Evolutionary conservation across 23 tunicate species (phyloP).

Genomic region (Clavelina lepadiformis): DNA sequence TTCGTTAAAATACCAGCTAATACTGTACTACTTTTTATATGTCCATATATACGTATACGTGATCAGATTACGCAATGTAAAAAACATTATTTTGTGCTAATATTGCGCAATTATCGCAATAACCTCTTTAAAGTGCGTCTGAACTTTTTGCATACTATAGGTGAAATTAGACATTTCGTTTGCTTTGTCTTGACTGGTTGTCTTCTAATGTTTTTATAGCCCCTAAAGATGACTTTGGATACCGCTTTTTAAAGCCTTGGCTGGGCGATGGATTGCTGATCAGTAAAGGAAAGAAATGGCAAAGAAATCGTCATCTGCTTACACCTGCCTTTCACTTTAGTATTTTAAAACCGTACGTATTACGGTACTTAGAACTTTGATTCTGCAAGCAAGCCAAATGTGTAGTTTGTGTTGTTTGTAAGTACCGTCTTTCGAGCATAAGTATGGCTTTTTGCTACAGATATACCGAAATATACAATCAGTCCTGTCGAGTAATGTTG

Average conservation of each 20-base stretch:
- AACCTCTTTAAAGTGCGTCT: no score
- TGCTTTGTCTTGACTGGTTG: neutral
- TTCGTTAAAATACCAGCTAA: neutral
- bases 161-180: no score
- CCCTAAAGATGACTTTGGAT: constrained; percentile 32
- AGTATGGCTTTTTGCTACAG: constrained; percentile 6
- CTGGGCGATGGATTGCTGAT: constrained; percentile 66
- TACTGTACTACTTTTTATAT: no score
- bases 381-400: neutral
- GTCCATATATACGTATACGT: no score
- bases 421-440: no score
- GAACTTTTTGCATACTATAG: no score
- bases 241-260: constrained; percentile 41
- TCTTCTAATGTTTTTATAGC: constrained; percentile 13
- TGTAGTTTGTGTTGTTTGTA: no score
- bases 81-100: neutral
- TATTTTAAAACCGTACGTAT: constrained; percentile 38
- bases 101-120: neutral
- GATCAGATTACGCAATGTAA: no score
- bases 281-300: constrained; percentile 59
- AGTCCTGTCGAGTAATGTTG: constrained; percentile 12
- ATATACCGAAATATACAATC: constrained; percentile 38
- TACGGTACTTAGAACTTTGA: neutral
- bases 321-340: constrained; percentile 66
- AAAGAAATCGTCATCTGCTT: constrained; percentile 41